Evolutionary conservation across 2,888 invertebrate genomes (phyloP).

Genomic region (Leptodirus hochenwartii): DNA sequence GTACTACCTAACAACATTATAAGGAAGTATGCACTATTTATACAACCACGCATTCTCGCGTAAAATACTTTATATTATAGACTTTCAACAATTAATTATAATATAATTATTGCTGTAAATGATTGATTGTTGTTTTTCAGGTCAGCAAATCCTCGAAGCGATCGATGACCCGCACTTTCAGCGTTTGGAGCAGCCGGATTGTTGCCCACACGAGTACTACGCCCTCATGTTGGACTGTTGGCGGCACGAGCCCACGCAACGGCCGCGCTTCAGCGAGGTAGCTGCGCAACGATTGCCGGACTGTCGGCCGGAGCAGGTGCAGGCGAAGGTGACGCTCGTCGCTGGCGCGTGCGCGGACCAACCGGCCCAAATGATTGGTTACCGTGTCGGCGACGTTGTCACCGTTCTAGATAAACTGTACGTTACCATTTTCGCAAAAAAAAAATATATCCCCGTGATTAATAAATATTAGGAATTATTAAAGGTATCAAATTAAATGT

Average conservation of each 20-base stretch:
- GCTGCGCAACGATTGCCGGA: conserved; percentile 59
- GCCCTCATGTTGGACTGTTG: conserved; percentile 89
- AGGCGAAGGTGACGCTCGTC: conserved; percentile 40
- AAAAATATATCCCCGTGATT: no score
- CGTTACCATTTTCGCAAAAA: no score
- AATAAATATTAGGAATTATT: no score
- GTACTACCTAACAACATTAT: no score
- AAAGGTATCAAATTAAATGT: no score
- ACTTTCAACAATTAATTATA: no score
- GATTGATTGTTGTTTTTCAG: no score
- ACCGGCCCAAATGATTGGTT: conserved; percentile 47
- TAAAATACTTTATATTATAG: no score
- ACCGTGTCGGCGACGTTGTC: conserved; percentile 76
- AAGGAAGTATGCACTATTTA: no score
- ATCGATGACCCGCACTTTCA: conserved; percentile 86
- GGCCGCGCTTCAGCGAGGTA: conserved; percentile 84
- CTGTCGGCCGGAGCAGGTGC: conserved; percentile 83
- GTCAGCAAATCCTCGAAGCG: conserved; percentile 81
- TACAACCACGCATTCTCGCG: no score
- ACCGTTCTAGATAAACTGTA: conserved; percentile 76
- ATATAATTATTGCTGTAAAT: no score
- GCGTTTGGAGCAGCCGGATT: conserved; percentile 83
- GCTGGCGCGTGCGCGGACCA: conserved; percentile 27
- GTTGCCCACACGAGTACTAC: conserved; percentile 87
- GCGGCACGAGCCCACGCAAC: conserved; percentile 74